phyloP scores from a whole-genome alignment of 2,113 vertebrate species.

The Anarrhichthys ocellatus region DNA sequence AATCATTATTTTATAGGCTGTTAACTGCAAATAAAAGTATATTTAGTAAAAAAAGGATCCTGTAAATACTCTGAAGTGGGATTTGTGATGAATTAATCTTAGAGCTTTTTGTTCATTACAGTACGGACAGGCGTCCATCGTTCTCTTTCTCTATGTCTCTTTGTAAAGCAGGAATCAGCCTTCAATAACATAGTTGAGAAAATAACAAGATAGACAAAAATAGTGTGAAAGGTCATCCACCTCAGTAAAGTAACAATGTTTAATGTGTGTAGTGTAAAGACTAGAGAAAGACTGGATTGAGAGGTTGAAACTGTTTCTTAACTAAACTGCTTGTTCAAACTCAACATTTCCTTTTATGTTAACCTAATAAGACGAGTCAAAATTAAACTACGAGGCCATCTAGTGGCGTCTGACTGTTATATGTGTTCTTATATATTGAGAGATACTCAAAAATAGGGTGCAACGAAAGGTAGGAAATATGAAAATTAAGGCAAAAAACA shows the following conservation, averaged over 20 bases:
- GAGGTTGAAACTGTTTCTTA: background rate
- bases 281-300: background rate
- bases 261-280: background rate
- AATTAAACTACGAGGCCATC: constrained; percentile 46
- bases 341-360: background rate
- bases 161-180: background rate
- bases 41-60: background rate
- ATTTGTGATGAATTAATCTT: background rate
- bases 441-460: background rate
- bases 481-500: background rate
- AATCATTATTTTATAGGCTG: constrained; percentile 12
- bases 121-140: background rate
- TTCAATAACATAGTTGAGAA: background rate
- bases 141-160: background rate
- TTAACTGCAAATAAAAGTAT: constrained; percentile 23
- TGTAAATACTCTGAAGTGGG: background rate
- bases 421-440: background rate
- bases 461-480: background rate
- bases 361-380: background rate
- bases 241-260: background rate
- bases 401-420: constrained; percentile 51
- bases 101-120: background rate
- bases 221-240: background rate
- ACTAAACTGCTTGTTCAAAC: background rate
- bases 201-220: background rate